Base-by-base conservation (phyloP, 2,797 vertebrate genomes). In the Alouatta caraya region DNA sequence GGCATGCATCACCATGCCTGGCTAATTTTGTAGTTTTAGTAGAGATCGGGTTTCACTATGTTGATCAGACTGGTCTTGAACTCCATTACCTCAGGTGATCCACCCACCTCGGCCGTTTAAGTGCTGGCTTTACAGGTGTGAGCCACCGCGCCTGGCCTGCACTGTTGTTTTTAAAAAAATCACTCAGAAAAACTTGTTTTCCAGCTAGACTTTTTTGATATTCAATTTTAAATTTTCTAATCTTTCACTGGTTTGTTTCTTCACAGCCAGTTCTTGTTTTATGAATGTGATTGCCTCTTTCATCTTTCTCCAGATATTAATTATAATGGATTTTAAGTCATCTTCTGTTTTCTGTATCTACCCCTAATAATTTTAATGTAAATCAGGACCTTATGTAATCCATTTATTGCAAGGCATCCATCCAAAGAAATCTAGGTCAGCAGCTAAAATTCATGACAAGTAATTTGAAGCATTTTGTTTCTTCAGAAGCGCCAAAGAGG, bases 351-450 rank as follows among this genome's bases (percentile, higher is more conserved):
- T 84, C 57, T 67, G 22, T 73, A 94, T 97, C 39, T 94, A 90
- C 72, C 70, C 39, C 94, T 93, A 95, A 91, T 76, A 90, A 91
- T 72, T 78, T 96, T 84, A 81, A 52, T 81, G 26, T 94, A 95
- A 97, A 88, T 88, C 67, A 57, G 67, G 72, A 83, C 79, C 86
- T 96, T 92, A 67, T 96, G 86, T 80, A 93, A 95, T 81, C 88
- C 80, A 96, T 96, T 97, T 96, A 92, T 88, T 96, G 61, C 78
- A 78, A 95, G 95, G 94, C 93, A 96, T 95, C 50, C 83, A 83
- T 94, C 97, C 97, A 97, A 94, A 94, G 91, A 97, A 97, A 97
- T 95, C 95, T 93, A 95, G 96, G 95, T 97, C 89, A 92, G 88
- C 86, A 57, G 93, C 94, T 96, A 95, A 95, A 89, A 96, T 94